phyloP scores from a whole-genome alignment of 2,113 vertebrate species.

The Sitta europaea region DNA sequence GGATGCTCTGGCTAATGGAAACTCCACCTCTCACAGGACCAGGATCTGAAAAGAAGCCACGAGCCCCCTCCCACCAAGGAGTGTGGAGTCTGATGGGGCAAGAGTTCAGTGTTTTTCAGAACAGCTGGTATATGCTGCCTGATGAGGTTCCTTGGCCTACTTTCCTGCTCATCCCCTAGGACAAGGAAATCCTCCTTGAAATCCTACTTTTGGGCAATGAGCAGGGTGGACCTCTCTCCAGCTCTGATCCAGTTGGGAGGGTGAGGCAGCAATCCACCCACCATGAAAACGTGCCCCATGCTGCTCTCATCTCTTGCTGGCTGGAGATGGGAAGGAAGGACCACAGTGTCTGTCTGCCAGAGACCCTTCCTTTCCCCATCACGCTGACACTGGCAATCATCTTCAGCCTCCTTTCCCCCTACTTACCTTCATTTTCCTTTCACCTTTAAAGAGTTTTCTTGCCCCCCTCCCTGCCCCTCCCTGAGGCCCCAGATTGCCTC shows the following conservation, averaged over 20 bases:
- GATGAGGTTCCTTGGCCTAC: neutral
- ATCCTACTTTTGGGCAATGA: neutral
- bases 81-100: neutral
- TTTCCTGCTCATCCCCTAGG: neutral
- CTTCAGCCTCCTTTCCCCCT: neutral
- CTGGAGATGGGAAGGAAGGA: neutral
- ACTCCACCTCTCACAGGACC: neutral
- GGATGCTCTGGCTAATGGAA: neutral
- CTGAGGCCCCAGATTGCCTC: neutral
- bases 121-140: neutral
- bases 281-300: rapidly evolving
- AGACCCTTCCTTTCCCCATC: neutral
- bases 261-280: neutral
- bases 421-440: neutral
- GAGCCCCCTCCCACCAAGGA: rapidly evolving
- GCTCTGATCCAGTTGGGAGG: neutral
- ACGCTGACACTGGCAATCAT: rapidly evolving
- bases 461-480: rapidly evolving
- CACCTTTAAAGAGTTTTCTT: neutral
- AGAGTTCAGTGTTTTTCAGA: rapidly evolving
- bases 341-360: neutral
- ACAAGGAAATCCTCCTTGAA: neutral
- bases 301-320: neutral
- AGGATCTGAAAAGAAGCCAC: neutral
- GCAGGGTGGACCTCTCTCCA: neutral